Percentiles rank a stretch among this genome's conserved stretches.
These are phyloP conservation scores for Epinephelus cyanopodus DNA, from an alignment of 2,113 vertebrate genomes.

Conservation along the genomic window DNA sequence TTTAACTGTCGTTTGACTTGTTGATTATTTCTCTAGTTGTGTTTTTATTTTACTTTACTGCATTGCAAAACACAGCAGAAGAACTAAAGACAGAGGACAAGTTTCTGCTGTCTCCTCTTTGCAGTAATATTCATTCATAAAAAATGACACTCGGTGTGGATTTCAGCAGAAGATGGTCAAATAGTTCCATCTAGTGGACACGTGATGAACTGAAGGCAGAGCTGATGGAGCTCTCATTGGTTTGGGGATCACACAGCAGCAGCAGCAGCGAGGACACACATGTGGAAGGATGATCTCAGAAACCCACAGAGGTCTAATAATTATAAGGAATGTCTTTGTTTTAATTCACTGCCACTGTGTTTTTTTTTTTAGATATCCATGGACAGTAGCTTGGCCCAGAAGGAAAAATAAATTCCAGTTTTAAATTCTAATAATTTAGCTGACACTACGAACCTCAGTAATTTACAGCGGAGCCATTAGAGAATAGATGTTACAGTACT, in stretches of 20 bases:
- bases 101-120: background rate
- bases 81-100: background rate
- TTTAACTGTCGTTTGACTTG: background rate
- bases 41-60: background rate
- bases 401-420: background rate
- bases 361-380: no score
- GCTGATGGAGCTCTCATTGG: background rate
- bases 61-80: no score
- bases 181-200: conserved; percentile 75
- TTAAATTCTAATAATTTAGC: background rate
- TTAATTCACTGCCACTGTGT: background rate
- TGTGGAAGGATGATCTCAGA: background rate
- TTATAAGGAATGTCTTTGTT: background rate
- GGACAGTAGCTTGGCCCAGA: background rate
- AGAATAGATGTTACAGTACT: background rate
- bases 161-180: conserved; percentile 22
- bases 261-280: background rate
- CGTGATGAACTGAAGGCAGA: background rate
- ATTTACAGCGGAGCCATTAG: background rate
- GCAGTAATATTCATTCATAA: conserved; percentile 66
- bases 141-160: background rate
- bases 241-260: background rate
- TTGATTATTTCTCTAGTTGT: background rate
- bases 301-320: background rate
- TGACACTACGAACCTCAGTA: background rate